A percentile compares a stretch with the other conserved stretches of the same genome.
These are phyloP conservation scores for Drosophila tripunctata DNA, from an alignment of 2,888 invertebrate species.

Conservation along the genomic window DNA sequence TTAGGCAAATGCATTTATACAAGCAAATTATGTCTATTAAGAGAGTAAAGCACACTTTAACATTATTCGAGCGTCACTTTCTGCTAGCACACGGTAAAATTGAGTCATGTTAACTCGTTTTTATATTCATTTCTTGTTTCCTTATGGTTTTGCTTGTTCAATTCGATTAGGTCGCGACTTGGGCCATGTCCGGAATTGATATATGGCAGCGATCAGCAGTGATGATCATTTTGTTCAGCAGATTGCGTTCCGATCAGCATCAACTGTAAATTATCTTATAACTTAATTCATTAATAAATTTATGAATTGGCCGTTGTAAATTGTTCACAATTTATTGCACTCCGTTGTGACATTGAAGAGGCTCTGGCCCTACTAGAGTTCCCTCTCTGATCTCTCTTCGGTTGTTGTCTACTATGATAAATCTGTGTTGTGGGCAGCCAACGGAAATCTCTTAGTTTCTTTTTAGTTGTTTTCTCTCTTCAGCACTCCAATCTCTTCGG, in stretches of 20 bases:
- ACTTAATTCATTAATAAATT: slow-evolving; percentile 84
- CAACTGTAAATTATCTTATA: slow-evolving; percentile 82
- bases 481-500: slow-evolving; percentile 1
- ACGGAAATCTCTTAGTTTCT: slow-evolving; percentile 19
- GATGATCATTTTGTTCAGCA: slow-evolving; percentile 76
- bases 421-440: slow-evolving; percentile 50
- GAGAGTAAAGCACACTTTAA: no score
- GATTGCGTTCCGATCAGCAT: slow-evolving; percentile 71
- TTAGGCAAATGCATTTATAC: no score
- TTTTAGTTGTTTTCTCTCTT: not conserved
- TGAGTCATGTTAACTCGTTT: not conserved
- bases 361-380: slow-evolving; percentile 19
- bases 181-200: slow-evolving; percentile 68
- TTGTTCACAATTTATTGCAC: slow-evolving; percentile 78
- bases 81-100: not conserved
- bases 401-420: slow-evolving; percentile 60
- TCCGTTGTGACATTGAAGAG: slow-evolving; percentile 56
- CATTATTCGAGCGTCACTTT: no score
- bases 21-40: no score
- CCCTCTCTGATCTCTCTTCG: not conserved
- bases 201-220: slow-evolving; percentile 79
- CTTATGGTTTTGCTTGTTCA: slow-evolving; percentile 52
- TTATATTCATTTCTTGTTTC: not conserved
- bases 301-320: slow-evolving; percentile 82
- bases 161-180: slow-evolving; percentile 64